phyloP scores from a whole-genome alignment of 2,797 vertebrate species.

The Emys orbicularis region DNA sequence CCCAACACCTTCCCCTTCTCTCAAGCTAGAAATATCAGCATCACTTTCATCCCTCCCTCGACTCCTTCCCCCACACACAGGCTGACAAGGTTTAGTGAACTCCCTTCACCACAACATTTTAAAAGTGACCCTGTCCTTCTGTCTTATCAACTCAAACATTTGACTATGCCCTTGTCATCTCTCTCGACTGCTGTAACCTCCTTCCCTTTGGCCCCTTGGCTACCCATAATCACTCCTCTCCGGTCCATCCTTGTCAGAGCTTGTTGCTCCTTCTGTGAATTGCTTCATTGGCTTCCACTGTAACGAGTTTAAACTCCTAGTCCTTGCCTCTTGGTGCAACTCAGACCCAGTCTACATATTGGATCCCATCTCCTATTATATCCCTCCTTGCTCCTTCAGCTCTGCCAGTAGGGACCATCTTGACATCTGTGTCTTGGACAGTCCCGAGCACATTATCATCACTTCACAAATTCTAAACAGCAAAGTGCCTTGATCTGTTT shows the following conservation, averaged over 20 bases:
- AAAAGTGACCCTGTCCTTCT: conserved; percentile 15
- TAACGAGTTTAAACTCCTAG: neutral
- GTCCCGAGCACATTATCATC: neutral
- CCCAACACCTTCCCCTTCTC: conserved; percentile 32
- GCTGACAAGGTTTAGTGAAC: conserved; percentile 49
- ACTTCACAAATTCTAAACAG: neutral
- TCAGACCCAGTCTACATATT: neutral
- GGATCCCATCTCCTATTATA: neutral
- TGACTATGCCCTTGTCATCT: neutral
- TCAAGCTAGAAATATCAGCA: conserved; percentile 36
- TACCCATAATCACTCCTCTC: neutral
- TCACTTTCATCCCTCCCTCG: conserved; percentile 29
- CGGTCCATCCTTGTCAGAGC: neutral
- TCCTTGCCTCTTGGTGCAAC: neutral
- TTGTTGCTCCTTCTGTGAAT: neutral
- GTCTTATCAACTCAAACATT: neutral
- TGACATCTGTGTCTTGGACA: neutral
- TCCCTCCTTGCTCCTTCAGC: neutral
- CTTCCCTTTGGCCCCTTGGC: neutral
- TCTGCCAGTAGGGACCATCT: neutral
- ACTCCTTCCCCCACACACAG: neutral
- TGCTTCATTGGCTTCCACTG: neutral
- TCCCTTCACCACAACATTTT: neutral
- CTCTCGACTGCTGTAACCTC: neutral
- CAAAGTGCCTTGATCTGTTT: neutral